phyloP scores from a whole-genome alignment of 2,888 invertebrate species.

The Amitus sp. region DNA sequence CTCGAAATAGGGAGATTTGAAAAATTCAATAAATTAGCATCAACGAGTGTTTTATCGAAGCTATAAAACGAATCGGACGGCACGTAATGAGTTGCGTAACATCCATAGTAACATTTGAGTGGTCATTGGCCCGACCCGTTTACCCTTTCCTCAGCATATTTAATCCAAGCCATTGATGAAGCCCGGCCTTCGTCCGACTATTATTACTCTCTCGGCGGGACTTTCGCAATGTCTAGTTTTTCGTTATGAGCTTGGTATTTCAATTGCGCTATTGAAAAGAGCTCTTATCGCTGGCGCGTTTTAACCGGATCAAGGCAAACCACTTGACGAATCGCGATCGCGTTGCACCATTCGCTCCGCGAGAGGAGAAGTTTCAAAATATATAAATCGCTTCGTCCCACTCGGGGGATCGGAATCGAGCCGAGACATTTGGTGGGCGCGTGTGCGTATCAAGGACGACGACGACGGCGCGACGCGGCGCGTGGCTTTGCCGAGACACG shows the following conservation, averaged over 20 bases:
- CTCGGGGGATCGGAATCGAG: too few species aligned
- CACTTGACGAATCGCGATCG: background rate
- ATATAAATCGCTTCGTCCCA: too few species aligned
- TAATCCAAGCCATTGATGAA: slow-evolving; percentile 9
- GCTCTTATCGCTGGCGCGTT: background rate
- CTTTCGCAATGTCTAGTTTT: too few species aligned
- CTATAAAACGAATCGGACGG: background rate
- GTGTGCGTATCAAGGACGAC: too few species aligned
- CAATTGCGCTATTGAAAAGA: background rate
- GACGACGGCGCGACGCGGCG: too few species aligned
- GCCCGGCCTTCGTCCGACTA: background rate
- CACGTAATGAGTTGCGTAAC: slow-evolving; percentile 26
- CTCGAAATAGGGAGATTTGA: background rate
- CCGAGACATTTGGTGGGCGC: too few species aligned
- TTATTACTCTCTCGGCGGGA: too few species aligned
- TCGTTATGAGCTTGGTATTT: background rate
- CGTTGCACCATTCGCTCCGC: background rate
- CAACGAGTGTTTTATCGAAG: background rate
- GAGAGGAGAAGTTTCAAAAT: too few species aligned
- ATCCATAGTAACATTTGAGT: slow-evolving; percentile 38
- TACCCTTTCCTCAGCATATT: slow-evolving; percentile 12
- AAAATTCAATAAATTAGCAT: background rate
- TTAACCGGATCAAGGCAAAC: background rate
- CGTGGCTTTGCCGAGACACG: background rate
- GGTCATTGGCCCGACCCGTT: slow-evolving; percentile 40